phyloP scores from a whole-genome alignment of 2,113 vertebrate species.

The Tragelaphus buxtoni region DNA sequence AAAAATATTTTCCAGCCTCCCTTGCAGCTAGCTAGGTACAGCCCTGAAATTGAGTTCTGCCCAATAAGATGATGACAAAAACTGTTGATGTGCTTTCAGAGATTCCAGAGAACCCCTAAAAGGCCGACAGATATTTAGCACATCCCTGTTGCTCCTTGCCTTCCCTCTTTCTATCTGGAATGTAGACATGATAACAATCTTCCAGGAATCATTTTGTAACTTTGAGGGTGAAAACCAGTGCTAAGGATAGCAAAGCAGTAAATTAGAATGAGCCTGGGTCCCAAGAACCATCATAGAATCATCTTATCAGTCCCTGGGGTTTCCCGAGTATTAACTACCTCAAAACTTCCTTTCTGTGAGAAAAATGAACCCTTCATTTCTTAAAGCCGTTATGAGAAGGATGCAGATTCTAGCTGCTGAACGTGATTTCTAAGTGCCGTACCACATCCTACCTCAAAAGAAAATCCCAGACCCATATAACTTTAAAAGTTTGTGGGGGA shows the following conservation, averaged over 20 bases:
- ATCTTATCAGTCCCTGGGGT: background rate
- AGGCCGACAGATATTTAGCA: background rate
- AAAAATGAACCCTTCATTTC: background rate
- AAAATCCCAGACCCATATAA: background rate
- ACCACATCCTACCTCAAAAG: background rate
- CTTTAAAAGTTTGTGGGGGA: background rate
- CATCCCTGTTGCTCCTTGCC: background rate
- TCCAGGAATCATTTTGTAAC: background rate
- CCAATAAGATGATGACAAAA: background rate
- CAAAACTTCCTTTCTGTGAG: background rate
- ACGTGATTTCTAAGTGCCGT: background rate
- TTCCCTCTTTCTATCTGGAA: background rate
- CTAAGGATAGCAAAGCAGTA: background rate
- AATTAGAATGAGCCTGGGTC: background rate
- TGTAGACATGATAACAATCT: background rate
- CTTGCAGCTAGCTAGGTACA: background rate
- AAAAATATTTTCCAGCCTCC: background rate
- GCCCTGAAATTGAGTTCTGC: background rate
- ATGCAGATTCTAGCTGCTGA: background rate
- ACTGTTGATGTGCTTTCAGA: background rate
- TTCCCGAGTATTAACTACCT: background rate
- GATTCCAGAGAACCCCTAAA: background rate
- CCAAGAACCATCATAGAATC: background rate
- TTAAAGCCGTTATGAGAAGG: background rate
- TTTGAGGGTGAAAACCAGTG: background rate